Percentiles rank a stretch among this genome's conserved stretches.
These are phyloP conservation scores for Bradypodion pumilum DNA, from an alignment of 2,797 vertebrate genomes.

Conservation along the genomic window DNA sequence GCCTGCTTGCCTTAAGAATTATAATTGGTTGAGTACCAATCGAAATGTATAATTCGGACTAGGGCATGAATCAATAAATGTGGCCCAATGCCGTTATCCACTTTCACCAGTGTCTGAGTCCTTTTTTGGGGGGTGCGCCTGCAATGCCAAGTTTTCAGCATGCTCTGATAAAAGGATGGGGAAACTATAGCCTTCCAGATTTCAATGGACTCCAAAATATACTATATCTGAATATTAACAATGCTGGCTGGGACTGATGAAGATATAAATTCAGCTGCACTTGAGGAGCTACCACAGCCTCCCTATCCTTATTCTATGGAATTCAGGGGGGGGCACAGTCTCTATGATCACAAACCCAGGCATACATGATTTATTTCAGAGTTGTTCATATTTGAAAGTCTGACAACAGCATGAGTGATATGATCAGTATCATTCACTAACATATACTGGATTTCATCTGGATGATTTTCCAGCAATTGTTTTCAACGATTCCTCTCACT, in stretches of 20 bases:
- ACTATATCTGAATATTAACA: neutral
- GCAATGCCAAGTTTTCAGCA: neutral
- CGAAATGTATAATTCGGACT: too few species aligned
- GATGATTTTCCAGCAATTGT: neutral
- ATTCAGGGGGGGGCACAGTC: neutral
- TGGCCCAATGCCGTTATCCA: too few species aligned
- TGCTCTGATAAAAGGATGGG: neutral
- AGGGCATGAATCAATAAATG: too few species aligned
- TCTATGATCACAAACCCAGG: neutral
- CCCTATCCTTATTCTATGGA: neutral
- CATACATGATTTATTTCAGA: neutral
- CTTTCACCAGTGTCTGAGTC: too few species aligned
- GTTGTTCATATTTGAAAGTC: neutral
- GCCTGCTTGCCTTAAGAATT: too few species aligned
- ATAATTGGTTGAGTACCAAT: too few species aligned
- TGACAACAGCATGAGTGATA: neutral
- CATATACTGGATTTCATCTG: neutral
- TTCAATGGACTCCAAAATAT: neutral
- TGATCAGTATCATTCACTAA: neutral
- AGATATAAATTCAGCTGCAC: neutral
- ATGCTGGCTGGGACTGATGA: neutral
- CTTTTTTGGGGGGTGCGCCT: too few species aligned
- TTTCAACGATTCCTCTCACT: neutral
- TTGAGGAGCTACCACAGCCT: neutral
- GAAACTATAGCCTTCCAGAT: neutral